Percentiles rank a stretch among this genome's conserved stretches.
Conservation (phyloP, 2,888 invertebrate genomes). For the Macropis europaea region DNA sequence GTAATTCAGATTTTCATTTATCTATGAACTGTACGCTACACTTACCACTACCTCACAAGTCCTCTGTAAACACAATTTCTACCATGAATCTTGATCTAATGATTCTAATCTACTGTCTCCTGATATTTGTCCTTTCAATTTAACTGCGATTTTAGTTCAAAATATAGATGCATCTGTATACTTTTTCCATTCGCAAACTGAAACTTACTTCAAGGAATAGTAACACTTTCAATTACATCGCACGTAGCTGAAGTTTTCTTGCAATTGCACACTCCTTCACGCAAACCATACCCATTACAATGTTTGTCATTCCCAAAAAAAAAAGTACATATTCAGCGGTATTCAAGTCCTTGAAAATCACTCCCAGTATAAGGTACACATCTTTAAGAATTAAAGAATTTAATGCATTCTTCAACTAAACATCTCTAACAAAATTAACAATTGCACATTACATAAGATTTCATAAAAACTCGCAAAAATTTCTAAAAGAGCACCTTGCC, state of each 20-base stretch:
- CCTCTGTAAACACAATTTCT: background rate
- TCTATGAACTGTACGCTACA: conserved; percentile 28
- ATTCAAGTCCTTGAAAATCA: conserved; percentile 24
- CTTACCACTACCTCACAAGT: conserved; percentile 13
- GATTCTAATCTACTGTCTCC: background rate
- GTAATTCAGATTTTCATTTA: conserved; percentile 24
- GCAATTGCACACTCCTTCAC: conserved; percentile 44
- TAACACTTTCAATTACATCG: conserved; percentile 15
- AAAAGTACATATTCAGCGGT: conserved; percentile 19
- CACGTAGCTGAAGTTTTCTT: conserved; percentile 3
- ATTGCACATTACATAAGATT: conserved; percentile 17
- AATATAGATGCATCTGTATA: too few species aligned
- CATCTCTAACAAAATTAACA: conserved; percentile 8
- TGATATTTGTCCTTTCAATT: background rate
- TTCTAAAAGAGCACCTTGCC: background rate
- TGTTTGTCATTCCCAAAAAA: conserved; percentile 28
- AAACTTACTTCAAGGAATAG: background rate
- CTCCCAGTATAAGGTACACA: conserved; percentile 39
- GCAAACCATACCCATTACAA: conserved; percentile 58
- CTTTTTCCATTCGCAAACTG: conserved; percentile 27
- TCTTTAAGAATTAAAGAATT: background rate
- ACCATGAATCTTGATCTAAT: too few species aligned
- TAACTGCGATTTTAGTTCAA: background rate
- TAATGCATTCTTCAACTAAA: background rate
- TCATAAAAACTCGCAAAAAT: conserved; percentile 10